Evolutionary conservation across 1,140 invertebrate species (phyloP).

Genomic region (Drosophila fuyamai): DNA sequence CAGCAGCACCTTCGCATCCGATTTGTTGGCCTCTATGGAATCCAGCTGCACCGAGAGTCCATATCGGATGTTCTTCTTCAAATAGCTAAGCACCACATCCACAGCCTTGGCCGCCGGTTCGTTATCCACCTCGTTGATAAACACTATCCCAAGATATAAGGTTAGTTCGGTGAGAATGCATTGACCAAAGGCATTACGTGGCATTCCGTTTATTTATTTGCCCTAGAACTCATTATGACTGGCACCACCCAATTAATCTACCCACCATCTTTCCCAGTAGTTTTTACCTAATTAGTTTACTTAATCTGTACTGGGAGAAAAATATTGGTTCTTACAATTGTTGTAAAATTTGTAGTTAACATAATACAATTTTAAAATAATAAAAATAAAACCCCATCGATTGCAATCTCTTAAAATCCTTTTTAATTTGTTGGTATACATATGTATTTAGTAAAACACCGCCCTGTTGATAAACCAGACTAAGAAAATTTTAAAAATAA

Average conservation of each 20-base stretch:
- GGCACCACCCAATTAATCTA: not conserved
- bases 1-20: constrained; percentile 88
- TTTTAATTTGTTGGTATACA: too few relatives aligned
- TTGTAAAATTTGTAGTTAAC: too few relatives aligned
- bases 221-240: constrained; percentile 8
- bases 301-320: constrained; percentile 18
- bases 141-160: constrained; percentile 85
- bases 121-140: constrained; percentile 90
- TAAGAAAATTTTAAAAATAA: too few relatives aligned
- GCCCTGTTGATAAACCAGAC: too few relatives aligned
- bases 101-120: constrained; percentile 88
- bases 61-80: constrained; percentile 88
- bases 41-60: constrained; percentile 88
- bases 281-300: constrained; percentile 65
- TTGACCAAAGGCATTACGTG: constrained; percentile 35
- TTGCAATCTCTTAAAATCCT: too few relatives aligned
- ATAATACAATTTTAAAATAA: not conserved
- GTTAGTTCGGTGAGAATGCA: constrained; percentile 1
- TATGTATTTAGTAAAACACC: too few relatives aligned
- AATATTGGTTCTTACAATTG: not conserved
- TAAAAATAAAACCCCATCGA: not conserved
- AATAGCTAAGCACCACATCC: constrained; percentile 88
- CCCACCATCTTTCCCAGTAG: not conserved
- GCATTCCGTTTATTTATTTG: constrained; percentile 22
- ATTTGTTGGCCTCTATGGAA: constrained; percentile 87